Evolutionary conservation across 2,113 vertebrate genomes (phyloP).

Genomic region (Helogale parvula): DNA sequence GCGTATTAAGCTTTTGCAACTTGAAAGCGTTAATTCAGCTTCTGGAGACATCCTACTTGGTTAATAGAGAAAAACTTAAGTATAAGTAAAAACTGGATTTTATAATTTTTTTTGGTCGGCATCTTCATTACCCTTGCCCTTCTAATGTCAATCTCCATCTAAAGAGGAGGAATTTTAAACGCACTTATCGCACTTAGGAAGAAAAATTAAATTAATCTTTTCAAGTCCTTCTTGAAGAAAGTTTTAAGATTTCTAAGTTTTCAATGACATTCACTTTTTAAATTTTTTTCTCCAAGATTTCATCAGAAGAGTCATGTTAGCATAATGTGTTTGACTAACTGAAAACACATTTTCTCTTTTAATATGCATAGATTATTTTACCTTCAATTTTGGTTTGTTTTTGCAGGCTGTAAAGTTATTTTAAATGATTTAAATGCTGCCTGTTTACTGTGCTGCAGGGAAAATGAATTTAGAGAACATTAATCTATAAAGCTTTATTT

Average conservation of each 20-base stretch:
- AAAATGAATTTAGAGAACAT: not conserved
- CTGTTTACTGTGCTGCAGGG: not conserved
- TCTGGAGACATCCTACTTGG: not conserved
- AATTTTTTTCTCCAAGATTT: not conserved
- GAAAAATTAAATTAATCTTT: conserved; percentile 45
- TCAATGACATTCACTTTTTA: conserved; percentile 22
- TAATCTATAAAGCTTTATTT: not conserved
- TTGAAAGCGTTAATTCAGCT: not conserved
- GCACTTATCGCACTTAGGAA: not conserved
- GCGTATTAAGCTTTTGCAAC: not conserved
- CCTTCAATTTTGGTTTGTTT: conserved; percentile 41
- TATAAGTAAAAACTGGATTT: not conserved
- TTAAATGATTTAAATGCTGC: conserved; percentile 25
- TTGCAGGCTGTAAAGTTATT: not conserved
- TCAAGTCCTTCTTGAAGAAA: not conserved
- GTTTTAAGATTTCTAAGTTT: conserved; percentile 26
- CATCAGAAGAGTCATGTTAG: not conserved
- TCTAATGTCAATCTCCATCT: not conserved
- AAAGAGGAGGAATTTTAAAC: not conserved
- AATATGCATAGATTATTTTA: conserved; percentile 21
- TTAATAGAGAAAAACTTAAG: not conserved
- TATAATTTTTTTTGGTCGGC: not conserved
- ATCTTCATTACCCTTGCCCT: not conserved
- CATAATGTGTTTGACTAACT: conserved; percentile 20
- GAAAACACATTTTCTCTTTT: conserved; percentile 50